Conservation (phyloP, 2,888 invertebrate species). For the Julus scandinavius region DNA sequence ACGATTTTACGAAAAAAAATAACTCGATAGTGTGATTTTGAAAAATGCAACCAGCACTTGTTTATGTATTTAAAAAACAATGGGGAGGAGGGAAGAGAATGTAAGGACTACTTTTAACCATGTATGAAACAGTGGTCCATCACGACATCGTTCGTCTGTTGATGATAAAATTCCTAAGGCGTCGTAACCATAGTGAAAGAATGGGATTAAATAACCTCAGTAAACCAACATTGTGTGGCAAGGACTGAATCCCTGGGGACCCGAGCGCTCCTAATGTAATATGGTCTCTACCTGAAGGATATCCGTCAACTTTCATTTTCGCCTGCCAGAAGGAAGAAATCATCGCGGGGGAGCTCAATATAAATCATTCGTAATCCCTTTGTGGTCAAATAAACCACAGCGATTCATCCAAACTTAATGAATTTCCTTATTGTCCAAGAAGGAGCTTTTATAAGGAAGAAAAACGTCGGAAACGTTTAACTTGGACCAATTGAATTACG, state of each 20-base stretch:
- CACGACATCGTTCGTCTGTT: too few species aligned
- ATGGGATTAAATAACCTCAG: not conserved
- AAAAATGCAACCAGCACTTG: too few species aligned
- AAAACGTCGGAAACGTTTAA: not conserved
- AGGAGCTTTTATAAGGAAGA: not conserved
- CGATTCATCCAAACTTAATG: slow-evolving; percentile 39
- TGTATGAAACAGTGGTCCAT: too few species aligned
- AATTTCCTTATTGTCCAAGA: slow-evolving; percentile 1
- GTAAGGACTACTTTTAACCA: too few species aligned
- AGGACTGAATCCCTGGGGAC: not conserved
- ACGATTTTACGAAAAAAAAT: too few species aligned
- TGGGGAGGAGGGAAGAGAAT: too few species aligned
- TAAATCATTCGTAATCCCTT: not conserved
- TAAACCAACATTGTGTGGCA: not conserved
- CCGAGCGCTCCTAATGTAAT: not conserved
- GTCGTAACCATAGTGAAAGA: not conserved
- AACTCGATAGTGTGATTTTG: too few species aligned
- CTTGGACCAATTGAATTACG: not conserved
- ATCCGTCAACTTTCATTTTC: not conserved
- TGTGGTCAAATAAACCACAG: not conserved
- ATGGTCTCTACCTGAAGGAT: not conserved
- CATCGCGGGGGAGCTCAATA: not conserved
- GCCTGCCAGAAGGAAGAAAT: not conserved
- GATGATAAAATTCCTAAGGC: too few species aligned
- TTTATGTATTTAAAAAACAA: too few species aligned